phyloP scores from a whole-genome alignment of 2,888 invertebrate species.

The Erebia epiphron region DNA sequence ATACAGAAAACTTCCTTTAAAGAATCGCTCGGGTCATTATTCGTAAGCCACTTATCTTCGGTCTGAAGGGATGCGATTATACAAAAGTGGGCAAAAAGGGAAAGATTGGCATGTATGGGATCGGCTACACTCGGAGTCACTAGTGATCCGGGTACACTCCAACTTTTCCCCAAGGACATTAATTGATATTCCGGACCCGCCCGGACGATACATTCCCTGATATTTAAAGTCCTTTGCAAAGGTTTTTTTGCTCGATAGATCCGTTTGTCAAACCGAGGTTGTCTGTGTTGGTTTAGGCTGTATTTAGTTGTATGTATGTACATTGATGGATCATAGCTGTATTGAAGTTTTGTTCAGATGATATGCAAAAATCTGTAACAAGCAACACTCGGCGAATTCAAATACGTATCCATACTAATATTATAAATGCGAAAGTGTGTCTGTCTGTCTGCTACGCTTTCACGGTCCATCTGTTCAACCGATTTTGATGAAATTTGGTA shows the following conservation, averaged over 20 bases:
- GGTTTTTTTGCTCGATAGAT: conserved; percentile 12
- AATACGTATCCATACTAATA: no score
- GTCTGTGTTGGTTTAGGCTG: background rate
- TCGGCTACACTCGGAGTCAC: conserved; percentile 29
- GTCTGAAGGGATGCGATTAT: conserved; percentile 22
- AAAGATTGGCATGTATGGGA: conserved; percentile 34
- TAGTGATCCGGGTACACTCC: conserved; percentile 25
- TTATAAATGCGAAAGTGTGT: no score
- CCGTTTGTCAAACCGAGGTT: background rate
- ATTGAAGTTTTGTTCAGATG: background rate
- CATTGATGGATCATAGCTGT: background rate
- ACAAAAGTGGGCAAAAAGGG: conserved; percentile 28
- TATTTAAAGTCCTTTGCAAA: conserved; percentile 15
- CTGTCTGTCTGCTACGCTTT: no score
- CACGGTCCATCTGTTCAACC: no score
- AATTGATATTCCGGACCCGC: conserved; percentile 14
- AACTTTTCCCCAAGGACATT: background rate
- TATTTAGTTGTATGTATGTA: background rate
- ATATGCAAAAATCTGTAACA: no score
- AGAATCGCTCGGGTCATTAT: background rate
- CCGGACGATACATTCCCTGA: conserved; percentile 20
- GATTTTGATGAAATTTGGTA: no score
- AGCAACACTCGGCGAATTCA: no score
- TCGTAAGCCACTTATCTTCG: conserved; percentile 18
- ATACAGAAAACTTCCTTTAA: background rate